These are phyloP conservation scores for Apamea anceps DNA, from an alignment of 2,888 invertebrate species.

Conservation along the genomic window DNA sequence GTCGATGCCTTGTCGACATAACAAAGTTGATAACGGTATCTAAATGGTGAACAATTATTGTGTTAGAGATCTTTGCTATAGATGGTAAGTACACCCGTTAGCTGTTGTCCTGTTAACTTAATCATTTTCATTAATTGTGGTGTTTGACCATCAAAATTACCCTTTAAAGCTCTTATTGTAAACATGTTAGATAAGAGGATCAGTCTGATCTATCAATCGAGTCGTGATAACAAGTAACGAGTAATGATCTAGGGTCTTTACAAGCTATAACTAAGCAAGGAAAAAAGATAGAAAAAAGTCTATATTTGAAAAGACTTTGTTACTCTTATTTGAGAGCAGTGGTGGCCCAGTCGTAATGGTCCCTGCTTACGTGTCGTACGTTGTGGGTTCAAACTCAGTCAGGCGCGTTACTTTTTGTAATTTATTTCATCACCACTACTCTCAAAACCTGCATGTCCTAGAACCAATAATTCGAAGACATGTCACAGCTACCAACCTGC, in stretches of 20 bases:
- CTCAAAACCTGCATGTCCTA: background rate
- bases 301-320: background rate
- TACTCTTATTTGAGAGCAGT: background rate
- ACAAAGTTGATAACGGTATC: background rate
- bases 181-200: too few relatives aligned
- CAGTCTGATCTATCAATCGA: too few relatives aligned
- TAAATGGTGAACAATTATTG: slow-evolving; percentile 8
- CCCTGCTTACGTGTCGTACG: background rate
- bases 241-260: background rate
- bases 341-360: background rate
- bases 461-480: background rate
- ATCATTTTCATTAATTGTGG: too few relatives aligned
- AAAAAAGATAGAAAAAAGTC: background rate
- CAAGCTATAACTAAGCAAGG: background rate
- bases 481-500: background rate
- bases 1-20: background rate
- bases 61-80: background rate
- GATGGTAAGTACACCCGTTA: background rate
- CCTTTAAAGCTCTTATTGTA: background rate
- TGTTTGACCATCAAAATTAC: background rate
- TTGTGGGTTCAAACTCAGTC: background rate
- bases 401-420: background rate
- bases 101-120: background rate
- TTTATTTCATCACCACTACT: background rate
- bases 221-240: background rate